Evolutionary conservation across 1,140 invertebrate genomes (phyloP).

Genomic region (Ips typographus): DNA sequence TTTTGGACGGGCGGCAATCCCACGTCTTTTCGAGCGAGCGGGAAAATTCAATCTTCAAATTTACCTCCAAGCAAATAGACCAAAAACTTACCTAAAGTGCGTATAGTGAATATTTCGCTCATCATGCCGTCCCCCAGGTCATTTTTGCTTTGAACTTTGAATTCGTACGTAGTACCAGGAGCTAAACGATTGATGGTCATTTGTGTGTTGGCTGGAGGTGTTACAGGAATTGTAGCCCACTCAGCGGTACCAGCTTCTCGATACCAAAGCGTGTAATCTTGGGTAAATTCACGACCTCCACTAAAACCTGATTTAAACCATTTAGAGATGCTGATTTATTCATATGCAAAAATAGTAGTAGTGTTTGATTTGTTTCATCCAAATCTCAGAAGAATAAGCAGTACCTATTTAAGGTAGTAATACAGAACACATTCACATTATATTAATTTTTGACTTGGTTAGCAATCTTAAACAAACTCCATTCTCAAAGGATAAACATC

Average conservation of each 20-base stretch:
- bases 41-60: background rate
- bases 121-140: conserved; percentile 91
- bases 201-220: conserved; percentile 83
- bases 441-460: background rate
- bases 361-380: no score
- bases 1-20: conserved; percentile 53
- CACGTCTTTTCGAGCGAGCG: conserved; percentile 55
- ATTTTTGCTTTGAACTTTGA: conserved; percentile 95
- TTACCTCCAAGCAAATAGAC: conserved; percentile 17
- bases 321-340: background rate
- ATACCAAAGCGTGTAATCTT: conserved; percentile 93
- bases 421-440: background rate
- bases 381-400: no score
- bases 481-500: background rate
- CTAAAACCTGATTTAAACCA: conserved; percentile 66
- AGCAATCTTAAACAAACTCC: background rate
- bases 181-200: conserved; percentile 89
- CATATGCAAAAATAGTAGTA: background rate
- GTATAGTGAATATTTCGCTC: conserved; percentile 87
- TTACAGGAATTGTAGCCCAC: conserved; percentile 92
- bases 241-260: conserved; percentile 77
- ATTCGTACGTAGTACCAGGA: conserved; percentile 91
- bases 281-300: conserved; percentile 90
- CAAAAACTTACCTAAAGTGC: conserved; percentile 80
- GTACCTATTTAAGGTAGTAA: background rate